Conservation (phyloP, 2,113 vertebrate genomes). For the Zosterops borbonicus region DNA sequence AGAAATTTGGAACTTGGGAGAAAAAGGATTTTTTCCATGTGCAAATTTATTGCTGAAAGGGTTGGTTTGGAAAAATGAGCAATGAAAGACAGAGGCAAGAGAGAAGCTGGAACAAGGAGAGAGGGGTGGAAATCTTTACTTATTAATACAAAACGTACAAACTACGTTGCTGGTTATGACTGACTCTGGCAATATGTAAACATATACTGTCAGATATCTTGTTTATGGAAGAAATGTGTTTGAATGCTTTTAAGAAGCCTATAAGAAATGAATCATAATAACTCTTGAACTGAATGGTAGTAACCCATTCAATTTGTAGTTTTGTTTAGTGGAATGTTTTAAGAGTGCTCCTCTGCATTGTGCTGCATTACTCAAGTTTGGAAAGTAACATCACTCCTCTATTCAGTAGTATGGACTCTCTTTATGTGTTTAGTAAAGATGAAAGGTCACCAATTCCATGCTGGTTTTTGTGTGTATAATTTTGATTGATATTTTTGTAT, state of each 20-base stretch:
- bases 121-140: fast-evolving
- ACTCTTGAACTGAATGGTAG: not conserved
- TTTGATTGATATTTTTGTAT: not conserved
- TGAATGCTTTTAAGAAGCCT: not conserved
- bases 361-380: not conserved
- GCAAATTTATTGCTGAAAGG: not conserved
- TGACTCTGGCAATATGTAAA: not conserved
- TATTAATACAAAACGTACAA: not conserved
- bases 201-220: fast-evolving
- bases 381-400: not conserved
- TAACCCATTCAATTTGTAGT: not conserved
- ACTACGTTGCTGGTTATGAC: fast-evolving
- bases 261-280: not conserved
- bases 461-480: not conserved
- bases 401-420: not conserved
- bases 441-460: not conserved
- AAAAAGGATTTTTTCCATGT: not conserved
- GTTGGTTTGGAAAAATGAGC: not conserved
- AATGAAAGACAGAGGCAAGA: not conserved
- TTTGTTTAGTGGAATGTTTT: not conserved
- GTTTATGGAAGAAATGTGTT: not conserved
- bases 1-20: not conserved
- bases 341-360: fast-evolving
- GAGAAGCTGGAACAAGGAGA: not conserved
- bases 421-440: not conserved